Evolutionary conservation across 1,140 invertebrate genomes (phyloP).

Genomic region (Hermetia illucens): DNA sequence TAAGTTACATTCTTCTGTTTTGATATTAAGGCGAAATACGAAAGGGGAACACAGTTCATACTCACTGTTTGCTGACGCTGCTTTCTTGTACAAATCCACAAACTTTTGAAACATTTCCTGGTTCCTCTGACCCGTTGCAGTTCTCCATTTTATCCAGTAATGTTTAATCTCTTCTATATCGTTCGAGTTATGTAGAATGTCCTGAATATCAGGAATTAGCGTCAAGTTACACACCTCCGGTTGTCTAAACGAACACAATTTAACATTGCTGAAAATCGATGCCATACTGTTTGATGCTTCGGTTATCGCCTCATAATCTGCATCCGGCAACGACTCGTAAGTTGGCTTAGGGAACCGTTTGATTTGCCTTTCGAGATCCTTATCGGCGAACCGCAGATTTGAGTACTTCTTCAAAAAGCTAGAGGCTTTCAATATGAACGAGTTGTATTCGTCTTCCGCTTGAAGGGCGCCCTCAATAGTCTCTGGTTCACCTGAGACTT

Average conservation of each 20-base stretch:
- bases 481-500: too few relatives aligned
- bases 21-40: too few relatives aligned
- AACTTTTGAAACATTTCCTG: constrained; percentile 15
- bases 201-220: constrained; percentile 20
- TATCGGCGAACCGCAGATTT: too few relatives aligned
- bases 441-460: too few relatives aligned
- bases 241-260: constrained; percentile 17
- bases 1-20: too few relatives aligned
- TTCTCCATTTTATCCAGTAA: constrained; percentile 25
- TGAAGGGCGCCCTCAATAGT: too few relatives aligned
- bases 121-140: constrained; percentile 11
- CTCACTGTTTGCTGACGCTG: too few relatives aligned
- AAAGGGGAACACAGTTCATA: constrained; percentile 21
- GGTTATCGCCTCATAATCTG: background rate
- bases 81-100: constrained; percentile 21
- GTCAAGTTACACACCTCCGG: constrained; percentile 14
- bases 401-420: too few relatives aligned
- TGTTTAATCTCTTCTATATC: constrained; percentile 22
- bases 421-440: too few relatives aligned
- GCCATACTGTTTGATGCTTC: constrained; percentile 16
- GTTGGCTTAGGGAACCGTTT: constrained; percentile 7
- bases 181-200: constrained; percentile 12
- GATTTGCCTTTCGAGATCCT: constrained; percentile 10
- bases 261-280: constrained; percentile 15
- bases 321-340: constrained; percentile 6